phyloP scores from a whole-genome alignment of 2,888 invertebrate species.

The Acrobasis repandana region DNA sequence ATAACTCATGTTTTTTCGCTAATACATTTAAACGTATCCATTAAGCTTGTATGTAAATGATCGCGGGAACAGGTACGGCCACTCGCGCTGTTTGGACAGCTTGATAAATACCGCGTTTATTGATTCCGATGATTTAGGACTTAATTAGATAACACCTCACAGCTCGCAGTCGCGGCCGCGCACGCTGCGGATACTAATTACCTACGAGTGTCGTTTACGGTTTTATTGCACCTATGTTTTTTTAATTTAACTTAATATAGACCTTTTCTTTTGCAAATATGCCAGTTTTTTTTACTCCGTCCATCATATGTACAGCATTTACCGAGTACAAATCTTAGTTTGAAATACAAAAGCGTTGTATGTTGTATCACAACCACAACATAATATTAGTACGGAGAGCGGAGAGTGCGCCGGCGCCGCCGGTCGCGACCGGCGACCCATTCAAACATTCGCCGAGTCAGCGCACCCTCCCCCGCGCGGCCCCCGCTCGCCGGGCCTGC shows the following conservation, averaged over 20 bases:
- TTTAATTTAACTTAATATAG: no score
- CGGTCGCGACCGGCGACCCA: neutral
- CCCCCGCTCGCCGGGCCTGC: neutral
- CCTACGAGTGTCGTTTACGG: neutral
- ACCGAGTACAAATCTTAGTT: neutral
- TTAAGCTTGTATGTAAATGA: conserved; percentile 65
- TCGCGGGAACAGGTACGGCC: neutral
- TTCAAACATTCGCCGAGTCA: conserved; percentile 29
- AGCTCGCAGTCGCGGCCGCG: neutral
- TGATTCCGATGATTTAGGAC: conserved; percentile 35
- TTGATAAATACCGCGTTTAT: conserved; percentile 31
- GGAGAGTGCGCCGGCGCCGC: neutral
- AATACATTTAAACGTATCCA: conserved; percentile 40
- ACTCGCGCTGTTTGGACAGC: conserved; percentile 26
- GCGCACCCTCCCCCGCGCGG: conserved; percentile 6
- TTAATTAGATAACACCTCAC: conserved; percentile 34
- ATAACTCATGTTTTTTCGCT: conserved; percentile 16
- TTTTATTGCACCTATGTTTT: neutral
- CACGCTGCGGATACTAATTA: neutral
- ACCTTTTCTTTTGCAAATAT: no score
- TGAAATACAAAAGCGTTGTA: neutral
- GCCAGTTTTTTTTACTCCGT: no score
- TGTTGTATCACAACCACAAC: neutral
- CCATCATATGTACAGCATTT: no score
- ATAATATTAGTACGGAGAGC: neutral